A percentile compares a stretch with the other conserved stretches of the same genome.
phyloP scores from a whole-genome alignment of 2,888 invertebrate species.

The Tinea pellionella region DNA sequence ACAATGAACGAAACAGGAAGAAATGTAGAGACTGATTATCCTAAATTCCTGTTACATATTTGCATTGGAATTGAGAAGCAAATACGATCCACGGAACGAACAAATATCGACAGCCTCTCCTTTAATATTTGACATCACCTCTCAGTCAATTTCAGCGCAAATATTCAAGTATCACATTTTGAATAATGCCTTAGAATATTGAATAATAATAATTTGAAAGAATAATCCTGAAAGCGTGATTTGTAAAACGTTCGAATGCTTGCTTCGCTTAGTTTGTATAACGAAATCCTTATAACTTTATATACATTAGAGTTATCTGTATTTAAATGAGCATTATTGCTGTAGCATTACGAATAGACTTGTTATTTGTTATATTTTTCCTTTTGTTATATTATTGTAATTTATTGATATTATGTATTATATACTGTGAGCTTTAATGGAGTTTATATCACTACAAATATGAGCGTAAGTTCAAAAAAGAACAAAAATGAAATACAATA shows the following conservation, averaged over 20 bases:
- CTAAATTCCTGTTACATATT: slow-evolving; percentile 25
- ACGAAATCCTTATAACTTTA: too few relatives aligned
- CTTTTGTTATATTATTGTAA: too few relatives aligned
- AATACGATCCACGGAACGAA: slow-evolving; percentile 28
- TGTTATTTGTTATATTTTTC: too few relatives aligned
- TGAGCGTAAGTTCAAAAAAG: too few relatives aligned
- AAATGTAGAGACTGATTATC: slow-evolving; percentile 6
- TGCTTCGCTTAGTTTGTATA: neutral
- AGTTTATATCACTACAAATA: too few relatives aligned
- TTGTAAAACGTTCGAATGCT: neutral
- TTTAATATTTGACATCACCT: slow-evolving; percentile 19
- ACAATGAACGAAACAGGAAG: neutral
- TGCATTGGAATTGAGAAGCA: slow-evolving; percentile 36
- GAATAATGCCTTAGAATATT: neutral
- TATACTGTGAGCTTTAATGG: too few relatives aligned
- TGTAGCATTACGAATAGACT: too few relatives aligned
- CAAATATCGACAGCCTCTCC: slow-evolving; percentile 25
- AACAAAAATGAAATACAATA: too few relatives aligned
- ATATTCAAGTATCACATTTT: slow-evolving; percentile 6
- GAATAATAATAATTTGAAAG: slow-evolving; percentile 4
- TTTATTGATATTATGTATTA: too few relatives aligned
- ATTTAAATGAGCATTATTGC: too few relatives aligned
- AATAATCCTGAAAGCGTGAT: neutral
- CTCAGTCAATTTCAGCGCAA: slow-evolving; percentile 4
- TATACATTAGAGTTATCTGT: too few relatives aligned